Conservation (phyloP, 2,888 invertebrate species). For the Dilophus febrilis region DNA sequence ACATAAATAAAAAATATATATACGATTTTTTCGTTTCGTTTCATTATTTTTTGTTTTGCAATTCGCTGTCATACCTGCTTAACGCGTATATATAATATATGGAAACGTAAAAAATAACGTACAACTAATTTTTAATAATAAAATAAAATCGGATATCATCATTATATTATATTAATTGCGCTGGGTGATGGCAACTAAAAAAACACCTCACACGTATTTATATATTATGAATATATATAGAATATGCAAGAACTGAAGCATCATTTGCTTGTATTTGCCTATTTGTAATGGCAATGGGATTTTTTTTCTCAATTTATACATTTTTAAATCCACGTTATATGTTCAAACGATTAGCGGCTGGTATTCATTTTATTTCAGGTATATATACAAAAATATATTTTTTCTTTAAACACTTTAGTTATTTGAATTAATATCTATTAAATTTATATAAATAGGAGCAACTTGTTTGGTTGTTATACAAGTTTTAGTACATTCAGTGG, state of each 20-base stretch:
- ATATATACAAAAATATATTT: slow-evolving; percentile 20
- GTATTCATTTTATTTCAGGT: slow-evolving; percentile 71
- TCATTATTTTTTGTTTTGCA: no score
- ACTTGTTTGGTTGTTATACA: slow-evolving; percentile 69
- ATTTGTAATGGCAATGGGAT: slow-evolving; percentile 64
- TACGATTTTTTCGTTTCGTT: no score
- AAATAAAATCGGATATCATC: no score
- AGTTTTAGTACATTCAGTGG: slow-evolving; percentile 55
- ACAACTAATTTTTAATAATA: no score
- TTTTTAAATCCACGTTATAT: slow-evolving; percentile 72
- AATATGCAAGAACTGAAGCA: slow-evolving; percentile 67
- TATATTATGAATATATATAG: slow-evolving; percentile 33
- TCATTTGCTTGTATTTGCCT: slow-evolving; percentile 71
- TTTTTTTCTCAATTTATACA: slow-evolving; percentile 67
- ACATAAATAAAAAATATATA: no score
- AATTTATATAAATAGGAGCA: slow-evolving; percentile 35
- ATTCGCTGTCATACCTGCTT: no score
- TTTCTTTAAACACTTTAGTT: not conserved
- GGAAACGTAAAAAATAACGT: no score
- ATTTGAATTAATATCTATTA: not conserved
- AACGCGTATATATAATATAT: no score
- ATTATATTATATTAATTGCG: no score
- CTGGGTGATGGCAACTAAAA: no score
- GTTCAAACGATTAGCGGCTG: slow-evolving; percentile 73
- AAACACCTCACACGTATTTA: no score